Conservation (phyloP, 1,140 invertebrate genomes). For the Formica selysi region DNA sequence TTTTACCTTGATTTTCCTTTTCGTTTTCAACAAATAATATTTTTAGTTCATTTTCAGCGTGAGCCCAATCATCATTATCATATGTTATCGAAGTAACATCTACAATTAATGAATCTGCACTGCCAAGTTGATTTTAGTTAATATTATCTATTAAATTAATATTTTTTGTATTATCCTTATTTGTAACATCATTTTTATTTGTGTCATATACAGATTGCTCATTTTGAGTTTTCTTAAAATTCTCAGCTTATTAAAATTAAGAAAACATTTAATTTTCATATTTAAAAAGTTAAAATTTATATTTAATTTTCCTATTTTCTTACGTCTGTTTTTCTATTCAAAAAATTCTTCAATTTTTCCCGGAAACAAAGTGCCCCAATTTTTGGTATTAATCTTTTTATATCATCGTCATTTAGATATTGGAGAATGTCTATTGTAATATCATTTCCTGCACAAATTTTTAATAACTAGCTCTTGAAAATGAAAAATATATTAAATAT, state of each 20-base stretch:
- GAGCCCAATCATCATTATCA: neutral
- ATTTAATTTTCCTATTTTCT: neutral
- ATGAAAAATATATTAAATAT: neutral
- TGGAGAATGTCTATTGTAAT: neutral
- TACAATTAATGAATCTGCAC: neutral
- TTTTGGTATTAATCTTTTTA: slow-evolving; percentile 8
- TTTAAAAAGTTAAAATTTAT: neutral
- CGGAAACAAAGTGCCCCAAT: neutral
- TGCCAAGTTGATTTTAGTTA: neutral
- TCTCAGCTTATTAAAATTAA: neutral
- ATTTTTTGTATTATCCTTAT: neutral
- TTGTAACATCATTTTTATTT: neutral
- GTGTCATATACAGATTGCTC: neutral
- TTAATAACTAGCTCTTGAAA: neutral
- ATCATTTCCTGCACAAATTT: neutral
- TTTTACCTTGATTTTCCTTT: neutral
- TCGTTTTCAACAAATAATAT: neutral
- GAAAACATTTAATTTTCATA: neutral
- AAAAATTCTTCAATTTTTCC: too few relatives aligned
- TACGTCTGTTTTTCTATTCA: too few relatives aligned
- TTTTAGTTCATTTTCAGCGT: neutral
- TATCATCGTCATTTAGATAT: neutral
- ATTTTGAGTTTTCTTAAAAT: neutral
- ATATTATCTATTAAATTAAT: neutral
- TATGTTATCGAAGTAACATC: neutral